Evolutionary conservation across 2,113 vertebrate species (phyloP), one percentile per base, ranked within the genome.

Genomic region (Ivindomyrus marchei): DNA sequence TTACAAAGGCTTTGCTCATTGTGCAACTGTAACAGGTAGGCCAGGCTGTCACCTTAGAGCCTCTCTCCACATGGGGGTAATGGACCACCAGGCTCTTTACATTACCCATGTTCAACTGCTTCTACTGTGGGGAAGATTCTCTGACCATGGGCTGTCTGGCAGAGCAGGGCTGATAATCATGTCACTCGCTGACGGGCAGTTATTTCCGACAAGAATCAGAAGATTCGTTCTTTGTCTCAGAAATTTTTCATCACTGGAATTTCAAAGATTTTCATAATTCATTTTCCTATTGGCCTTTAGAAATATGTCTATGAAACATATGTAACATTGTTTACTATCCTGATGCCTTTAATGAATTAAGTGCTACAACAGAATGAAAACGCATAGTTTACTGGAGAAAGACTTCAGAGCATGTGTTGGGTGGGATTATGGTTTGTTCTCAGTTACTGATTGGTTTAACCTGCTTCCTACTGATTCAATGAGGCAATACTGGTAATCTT

Each of bases 101-200:
- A 0, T 96, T 95, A 0, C 96, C 96, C 89, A 96, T 95, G 0
- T 96, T 95, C 89, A 96, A 96, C 91, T 96, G 96, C 85, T 96
- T 96, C 50, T 96, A 74, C 96, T 97, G 92, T 24, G 19, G 21
- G 8, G 31, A 80, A 80, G n/a, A 47, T n/a, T 24, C 84, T 10
- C 24, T 3, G 19, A 49, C 21, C 47, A 15, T 7, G 46, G 17
- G 11, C 31, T n/a, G 56, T 11, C 27, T 39, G 10, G 15, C 42
- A 47, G 56, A 56, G 58, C 24, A 8, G 9, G 3, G 77, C 90
- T 56, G 46, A 46, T 46, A 1, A 46, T 46, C 46, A 46, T 45
- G 49, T n/a, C 50, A 52, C 13, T 39, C 15, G 1, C 3, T 52
- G 11, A 17, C 0, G 4, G 70, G 11, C 70, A 39, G 36, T 39